Evolutionary conservation across 2,797 vertebrate species (phyloP).

Genomic region (Hoplostethus atlanticus): DNA sequence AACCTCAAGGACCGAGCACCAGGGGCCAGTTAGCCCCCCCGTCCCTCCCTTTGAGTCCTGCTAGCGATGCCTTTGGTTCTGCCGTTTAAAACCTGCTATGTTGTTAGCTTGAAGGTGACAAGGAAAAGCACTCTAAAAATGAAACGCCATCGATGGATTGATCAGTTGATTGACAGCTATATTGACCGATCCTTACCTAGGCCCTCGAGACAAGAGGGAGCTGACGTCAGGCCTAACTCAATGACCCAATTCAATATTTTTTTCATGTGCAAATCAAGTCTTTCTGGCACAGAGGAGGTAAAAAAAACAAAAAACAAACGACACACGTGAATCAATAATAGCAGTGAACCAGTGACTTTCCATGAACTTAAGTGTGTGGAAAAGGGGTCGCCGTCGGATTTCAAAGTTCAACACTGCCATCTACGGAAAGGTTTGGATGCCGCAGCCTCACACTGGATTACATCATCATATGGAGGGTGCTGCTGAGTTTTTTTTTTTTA

Average conservation of each 20-base stretch:
- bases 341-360: constrained; percentile 78
- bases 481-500: constrained; percentile 68
- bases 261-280: constrained; percentile 37
- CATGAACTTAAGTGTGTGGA: constrained; percentile 69
- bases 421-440: constrained; percentile 50
- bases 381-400: constrained; percentile 42
- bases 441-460: constrained; percentile 64
- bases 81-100: constrained; percentile 28
- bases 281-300: constrained; percentile 46
- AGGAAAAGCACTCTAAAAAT: constrained; percentile 70
- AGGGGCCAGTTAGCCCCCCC: constrained; percentile 36
- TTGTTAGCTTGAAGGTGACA: constrained; percentile 43
- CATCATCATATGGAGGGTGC: constrained; percentile 75
- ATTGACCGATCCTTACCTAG: constrained; percentile 72
- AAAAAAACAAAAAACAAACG: constrained; percentile 34
- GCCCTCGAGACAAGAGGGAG: constrained; percentile 47
- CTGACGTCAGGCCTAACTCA: constrained; percentile 64
- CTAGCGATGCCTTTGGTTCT: constrained; percentile 37
- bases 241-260: constrained; percentile 62
- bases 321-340: constrained; percentile 71
- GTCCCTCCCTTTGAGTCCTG: constrained; percentile 30
- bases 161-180: constrained; percentile 70
- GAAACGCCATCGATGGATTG: constrained; percentile 65
- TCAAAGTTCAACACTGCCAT: constrained; percentile 78
- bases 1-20: constrained; percentile 16